Evolutionary conservation across 1,140 invertebrate genomes (phyloP).

Genomic region (Hyposmocoma kahamanoa): DNA sequence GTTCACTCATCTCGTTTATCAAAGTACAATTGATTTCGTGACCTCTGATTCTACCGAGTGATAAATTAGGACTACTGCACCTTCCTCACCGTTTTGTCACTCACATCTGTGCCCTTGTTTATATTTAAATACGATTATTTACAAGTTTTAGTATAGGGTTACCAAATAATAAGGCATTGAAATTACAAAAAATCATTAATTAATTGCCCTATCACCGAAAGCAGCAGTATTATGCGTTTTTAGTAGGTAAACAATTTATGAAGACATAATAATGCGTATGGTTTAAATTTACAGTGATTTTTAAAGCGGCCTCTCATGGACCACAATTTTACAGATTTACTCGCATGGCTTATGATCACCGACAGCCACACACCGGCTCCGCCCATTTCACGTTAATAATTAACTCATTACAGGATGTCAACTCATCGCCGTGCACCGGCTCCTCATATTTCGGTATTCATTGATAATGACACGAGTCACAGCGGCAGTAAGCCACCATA

Average conservation of each 20-base stretch:
- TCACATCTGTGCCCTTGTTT: slow-evolving; percentile 17
- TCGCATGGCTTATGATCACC: no score
- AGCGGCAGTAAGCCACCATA: no score
- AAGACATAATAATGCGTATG: not conserved
- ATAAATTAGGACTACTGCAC: slow-evolving; percentile 27
- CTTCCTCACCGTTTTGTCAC: slow-evolving; percentile 12
- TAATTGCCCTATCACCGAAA: not conserved
- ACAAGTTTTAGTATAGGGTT: not conserved
- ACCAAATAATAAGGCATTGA: not conserved
- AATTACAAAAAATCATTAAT: not conserved
- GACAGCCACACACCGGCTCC: no score
- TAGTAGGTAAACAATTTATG: not conserved
- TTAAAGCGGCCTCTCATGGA: slow-evolving; percentile 1
- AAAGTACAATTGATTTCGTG: slow-evolving; percentile 11
- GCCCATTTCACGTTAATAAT: no score
- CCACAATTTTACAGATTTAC: not conserved
- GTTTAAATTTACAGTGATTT: not conserved
- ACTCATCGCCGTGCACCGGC: no score
- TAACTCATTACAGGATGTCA: no score
- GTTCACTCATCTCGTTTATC: not conserved
- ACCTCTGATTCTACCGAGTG: slow-evolving; percentile 9
- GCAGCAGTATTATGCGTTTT: not conserved
- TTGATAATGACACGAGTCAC: no score
- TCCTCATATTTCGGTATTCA: no score
- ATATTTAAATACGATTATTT: slow-evolving; percentile 8